These are phyloP conservation scores for Ciconia stormi DNA, from an alignment of 2,113 vertebrate genomes.

Conservation along the genomic window DNA sequence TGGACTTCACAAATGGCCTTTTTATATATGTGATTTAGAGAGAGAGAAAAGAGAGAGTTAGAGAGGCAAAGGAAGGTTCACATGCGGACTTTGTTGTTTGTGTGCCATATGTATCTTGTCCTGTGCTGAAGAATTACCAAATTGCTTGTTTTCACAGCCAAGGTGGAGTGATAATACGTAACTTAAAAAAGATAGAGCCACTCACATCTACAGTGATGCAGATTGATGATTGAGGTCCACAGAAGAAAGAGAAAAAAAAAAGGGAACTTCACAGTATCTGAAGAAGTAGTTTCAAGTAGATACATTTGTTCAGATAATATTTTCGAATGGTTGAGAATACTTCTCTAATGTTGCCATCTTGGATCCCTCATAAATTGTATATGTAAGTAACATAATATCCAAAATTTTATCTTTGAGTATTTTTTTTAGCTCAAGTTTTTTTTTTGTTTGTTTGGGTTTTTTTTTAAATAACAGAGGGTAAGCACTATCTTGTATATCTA, in stretches of 20 bases:
- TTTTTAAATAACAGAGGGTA: neutral
- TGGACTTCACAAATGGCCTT: neutral
- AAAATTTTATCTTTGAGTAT: neutral
- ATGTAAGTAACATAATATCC: neutral
- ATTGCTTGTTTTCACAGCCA: neutral
- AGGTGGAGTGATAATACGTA: neutral
- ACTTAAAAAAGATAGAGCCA: neutral
- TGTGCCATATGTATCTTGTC: neutral
- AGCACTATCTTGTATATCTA: neutral
- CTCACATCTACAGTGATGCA: neutral
- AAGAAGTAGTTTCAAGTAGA: neutral
- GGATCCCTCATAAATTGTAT: neutral
- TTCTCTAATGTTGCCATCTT: neutral
- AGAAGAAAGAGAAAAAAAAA: neutral
- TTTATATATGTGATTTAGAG: neutral
- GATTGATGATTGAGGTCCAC: accelerated
- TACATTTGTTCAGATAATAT: neutral
- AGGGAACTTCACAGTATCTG: neutral
- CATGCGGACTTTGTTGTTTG: neutral
- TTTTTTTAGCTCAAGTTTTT: neutral
- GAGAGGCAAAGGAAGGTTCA: neutral
- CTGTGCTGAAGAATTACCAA: neutral
- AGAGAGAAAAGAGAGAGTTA: neutral
- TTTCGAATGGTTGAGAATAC: neutral
- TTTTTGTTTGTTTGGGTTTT: neutral